phyloP scores from a whole-genome alignment of 2,888 invertebrate species.

The Aphodius sticticus region DNA sequence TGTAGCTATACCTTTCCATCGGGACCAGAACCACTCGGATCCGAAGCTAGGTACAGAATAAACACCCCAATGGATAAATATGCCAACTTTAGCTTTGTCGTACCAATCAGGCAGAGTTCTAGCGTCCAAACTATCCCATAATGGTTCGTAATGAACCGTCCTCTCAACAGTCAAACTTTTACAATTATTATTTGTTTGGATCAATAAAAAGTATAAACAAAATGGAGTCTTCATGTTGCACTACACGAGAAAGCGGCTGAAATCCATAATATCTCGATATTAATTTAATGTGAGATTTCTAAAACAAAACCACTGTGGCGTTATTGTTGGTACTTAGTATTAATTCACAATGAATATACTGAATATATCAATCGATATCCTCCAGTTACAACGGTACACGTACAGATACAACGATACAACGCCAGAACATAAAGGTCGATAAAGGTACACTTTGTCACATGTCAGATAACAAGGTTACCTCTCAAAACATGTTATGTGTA shows the following conservation, averaged over 20 bases:
- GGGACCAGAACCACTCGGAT: slow-evolving; percentile 92
- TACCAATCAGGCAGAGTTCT: slow-evolving; percentile 88
- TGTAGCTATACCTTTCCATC: slow-evolving; percentile 73
- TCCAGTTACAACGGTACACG: background rate
- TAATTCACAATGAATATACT: background rate
- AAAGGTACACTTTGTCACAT: background rate
- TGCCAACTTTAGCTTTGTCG: slow-evolving; percentile 88
- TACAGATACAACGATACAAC: background rate
- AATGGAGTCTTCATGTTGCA: background rate
- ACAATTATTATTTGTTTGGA: background rate
- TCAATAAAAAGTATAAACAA: background rate
- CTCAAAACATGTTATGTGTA: background rate
- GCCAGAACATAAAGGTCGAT: background rate
- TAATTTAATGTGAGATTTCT: too few relatives aligned
- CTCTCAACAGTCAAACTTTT: background rate
- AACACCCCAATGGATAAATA: slow-evolving; percentile 95
- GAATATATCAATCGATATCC: background rate
- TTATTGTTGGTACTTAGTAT: background rate
- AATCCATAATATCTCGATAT: too few relatives aligned
- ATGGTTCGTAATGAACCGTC: slow-evolving; percentile 66
- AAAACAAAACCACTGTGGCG: too few relatives aligned
- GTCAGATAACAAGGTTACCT: background rate
- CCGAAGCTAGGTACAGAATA: slow-evolving; percentile 89
- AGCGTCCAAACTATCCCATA: slow-evolving; percentile 85
- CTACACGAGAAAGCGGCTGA: background rate